Base-by-base conservation (phyloP, 2,888 invertebrate species). In the Aphidoletes aphidimyza region DNA sequence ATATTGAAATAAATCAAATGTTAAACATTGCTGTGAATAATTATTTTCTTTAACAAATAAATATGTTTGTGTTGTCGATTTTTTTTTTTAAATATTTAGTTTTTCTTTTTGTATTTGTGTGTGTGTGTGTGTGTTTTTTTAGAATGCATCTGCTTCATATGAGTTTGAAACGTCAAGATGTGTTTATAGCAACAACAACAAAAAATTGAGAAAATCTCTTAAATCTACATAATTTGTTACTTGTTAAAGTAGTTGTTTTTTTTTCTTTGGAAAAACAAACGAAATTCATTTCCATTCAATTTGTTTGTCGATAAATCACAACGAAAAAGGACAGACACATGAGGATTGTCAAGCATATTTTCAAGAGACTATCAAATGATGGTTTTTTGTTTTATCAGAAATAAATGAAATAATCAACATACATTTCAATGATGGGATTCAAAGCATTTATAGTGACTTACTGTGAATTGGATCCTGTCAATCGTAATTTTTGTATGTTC, bases 311-410 rank as follows among this genome's bases (percentile, higher is more conserved):
- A 69, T 26, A 69, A 30, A 3, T 30, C 11, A 69, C 69, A 54
- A 69, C 69, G 69, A 14, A 69, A 54, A 11, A 69, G 69, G 69
- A 34, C 69, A 69, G 69, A 69, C 69, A 69, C 69, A 30, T 69
- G 30, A 69, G 69, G 69, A 69, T 69, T 69, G 69, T 69, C 69
- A 69, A 30, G 69, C 69, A 69, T 30, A 69, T 69, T 69, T 69
- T 54, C 8, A 5, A 14, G n/a, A n/a, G n/a, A n/a, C n/a, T n/a
- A n/a, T n/a, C n/a, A n/a, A n/a, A n/a, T n/a, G n/a, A n/a, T n/a
- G n/a, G n/a, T n/a, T n/a, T n/a, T n/a, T n/a, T n/a, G n/a, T n/a
- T n/a, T n/a, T n/a, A n/a, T n/a, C n/a, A n/a, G n/a, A n/a, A n/a
- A n/a, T n/a, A n/a, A n/a, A n/a, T n/a, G n/a, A n/a, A n/a, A n/a